phyloP scores from a whole-genome alignment of 2,888 invertebrate species.

The Chrysolina americana region DNA sequence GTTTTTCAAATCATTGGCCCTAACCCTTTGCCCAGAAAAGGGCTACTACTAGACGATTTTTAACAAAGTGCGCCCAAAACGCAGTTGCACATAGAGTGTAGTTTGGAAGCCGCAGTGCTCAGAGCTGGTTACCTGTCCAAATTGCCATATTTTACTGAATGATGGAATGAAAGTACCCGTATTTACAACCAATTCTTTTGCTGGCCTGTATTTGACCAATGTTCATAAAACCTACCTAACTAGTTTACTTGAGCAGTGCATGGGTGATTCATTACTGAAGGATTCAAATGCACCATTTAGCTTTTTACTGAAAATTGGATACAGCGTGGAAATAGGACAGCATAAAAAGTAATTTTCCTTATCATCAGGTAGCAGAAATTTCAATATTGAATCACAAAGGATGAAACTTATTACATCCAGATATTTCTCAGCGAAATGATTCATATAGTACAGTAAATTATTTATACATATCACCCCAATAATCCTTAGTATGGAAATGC shows the following conservation, averaged over 20 bases:
- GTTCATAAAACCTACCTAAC: slow-evolving; percentile 47
- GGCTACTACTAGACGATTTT: slow-evolving; percentile 62
- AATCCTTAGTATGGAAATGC: too few relatives aligned
- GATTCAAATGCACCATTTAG: neutral
- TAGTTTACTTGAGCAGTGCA: slow-evolving; percentile 50
- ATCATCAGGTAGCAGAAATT: too few relatives aligned
- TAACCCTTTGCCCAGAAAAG: slow-evolving; percentile 49
- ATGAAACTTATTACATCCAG: too few relatives aligned
- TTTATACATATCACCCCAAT: too few relatives aligned
- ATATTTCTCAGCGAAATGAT: too few relatives aligned
- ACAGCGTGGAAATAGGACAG: neutral
- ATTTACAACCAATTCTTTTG: slow-evolving; percentile 48
- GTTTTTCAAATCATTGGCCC: slow-evolving; percentile 28
- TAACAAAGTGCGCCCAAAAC: slow-evolving; percentile 63
- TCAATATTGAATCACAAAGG: too few relatives aligned
- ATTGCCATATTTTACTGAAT: slow-evolving; percentile 32
- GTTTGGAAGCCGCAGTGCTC: slow-evolving; percentile 64
- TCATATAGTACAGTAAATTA: too few relatives aligned
- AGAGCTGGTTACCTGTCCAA: slow-evolving; percentile 53
- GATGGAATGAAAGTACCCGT: slow-evolving; percentile 47
- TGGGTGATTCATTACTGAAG: slow-evolving; percentile 34
- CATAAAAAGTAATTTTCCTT: too few relatives aligned
- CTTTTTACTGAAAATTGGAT: neutral
- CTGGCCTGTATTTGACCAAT: slow-evolving; percentile 37
- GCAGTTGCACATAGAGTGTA: slow-evolving; percentile 63